Base-by-base conservation (phyloP, 2,113 vertebrate genomes). In the Lepisosteus oculatus region DNA sequence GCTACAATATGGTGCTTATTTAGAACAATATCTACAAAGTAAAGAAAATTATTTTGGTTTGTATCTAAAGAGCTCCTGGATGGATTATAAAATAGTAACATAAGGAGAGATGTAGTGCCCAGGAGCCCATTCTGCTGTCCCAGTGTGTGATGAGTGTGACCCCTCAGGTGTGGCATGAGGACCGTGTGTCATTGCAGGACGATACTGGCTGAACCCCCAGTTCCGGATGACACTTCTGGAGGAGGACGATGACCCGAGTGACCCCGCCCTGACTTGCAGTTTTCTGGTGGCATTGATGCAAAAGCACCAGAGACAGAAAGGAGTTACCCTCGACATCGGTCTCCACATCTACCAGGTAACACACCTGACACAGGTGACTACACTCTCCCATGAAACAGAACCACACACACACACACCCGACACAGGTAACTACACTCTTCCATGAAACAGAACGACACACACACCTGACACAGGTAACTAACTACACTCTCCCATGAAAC, bases 281-380 rank as follows among this genome's bases (percentile, higher is more conserved):
- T 91, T 93, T 45, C 64, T 93, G 63, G 64, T 93, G 76, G 87
- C 89, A 54, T 81, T 93, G 74, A 90, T 93, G 90, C 91, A 92
- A 78, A 93, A 92, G 71, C 67, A 88, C 74, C 75, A 85, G 61
- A 76, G 90, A 73, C 81, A 71, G 3, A 72, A 15, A 61, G 87
- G 85, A 7, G 12, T 76, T 0, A 17, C 77, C 69, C 72, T 88
- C 2, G 0, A 67, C 43, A 57, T 87, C 2, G 81, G 54, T 14
- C 75, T 92, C 44, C 83, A 86, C 0, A 51, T 93, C 3, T 92
- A 82, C 79, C 73, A 51, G 86, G 92, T 91, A 77, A 15, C 63
- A 69, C 74, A 77, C 69, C 73, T 76, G 67, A 65, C 65, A 41
- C 56, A 70, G 72, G 76, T 74, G 71, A 55, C 15, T 14, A 64